These are phyloP conservation scores for Hyaena hyaena DNA, from an alignment of 2,113 vertebrate genomes.

Conservation along the genomic window DNA sequence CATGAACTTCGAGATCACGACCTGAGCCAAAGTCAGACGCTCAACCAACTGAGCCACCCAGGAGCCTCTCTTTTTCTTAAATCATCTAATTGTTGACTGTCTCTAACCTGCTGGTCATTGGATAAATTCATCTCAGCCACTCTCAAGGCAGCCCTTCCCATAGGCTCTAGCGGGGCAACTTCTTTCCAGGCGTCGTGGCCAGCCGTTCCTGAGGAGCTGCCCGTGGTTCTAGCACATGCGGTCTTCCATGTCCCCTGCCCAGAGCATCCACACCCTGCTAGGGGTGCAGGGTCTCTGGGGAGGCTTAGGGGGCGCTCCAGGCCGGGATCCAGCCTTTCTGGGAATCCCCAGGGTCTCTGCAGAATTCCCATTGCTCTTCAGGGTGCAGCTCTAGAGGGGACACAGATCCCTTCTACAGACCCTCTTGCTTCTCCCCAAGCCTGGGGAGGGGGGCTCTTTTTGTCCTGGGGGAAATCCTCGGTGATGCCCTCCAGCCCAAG, in stretches of 20 bases:
- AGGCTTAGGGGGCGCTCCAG: not conserved
- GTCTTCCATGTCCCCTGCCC: not conserved
- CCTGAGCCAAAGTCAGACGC: no score
- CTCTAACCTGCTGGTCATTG: not conserved
- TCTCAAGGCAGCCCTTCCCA: not conserved
- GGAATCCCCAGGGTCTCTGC: not conserved
- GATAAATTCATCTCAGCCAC: not conserved
- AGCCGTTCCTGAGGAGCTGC: not conserved
- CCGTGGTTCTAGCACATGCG: not conserved
- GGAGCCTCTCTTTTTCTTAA: not conserved
- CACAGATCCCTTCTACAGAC: not conserved
- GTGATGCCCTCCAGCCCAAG: not conserved
- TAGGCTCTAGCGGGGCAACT: not conserved
- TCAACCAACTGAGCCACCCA: no score
- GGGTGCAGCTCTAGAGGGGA: not conserved
- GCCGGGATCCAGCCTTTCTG: not conserved
- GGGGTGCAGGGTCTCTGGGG: not conserved
- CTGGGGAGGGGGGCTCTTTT: not conserved
- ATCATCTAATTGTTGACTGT: not conserved
- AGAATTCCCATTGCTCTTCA: not conserved
- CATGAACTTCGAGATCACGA: no score
- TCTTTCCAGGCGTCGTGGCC: not conserved
- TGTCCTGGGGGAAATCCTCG: not conserved
- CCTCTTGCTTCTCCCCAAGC: not conserved
- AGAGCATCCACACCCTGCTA: not conserved